A percentile compares a stretch with the other conserved stretches of the same genome.
Conservation (phyloP, 2,113 vertebrate species). For the Oreochromis spilurus region DNA sequence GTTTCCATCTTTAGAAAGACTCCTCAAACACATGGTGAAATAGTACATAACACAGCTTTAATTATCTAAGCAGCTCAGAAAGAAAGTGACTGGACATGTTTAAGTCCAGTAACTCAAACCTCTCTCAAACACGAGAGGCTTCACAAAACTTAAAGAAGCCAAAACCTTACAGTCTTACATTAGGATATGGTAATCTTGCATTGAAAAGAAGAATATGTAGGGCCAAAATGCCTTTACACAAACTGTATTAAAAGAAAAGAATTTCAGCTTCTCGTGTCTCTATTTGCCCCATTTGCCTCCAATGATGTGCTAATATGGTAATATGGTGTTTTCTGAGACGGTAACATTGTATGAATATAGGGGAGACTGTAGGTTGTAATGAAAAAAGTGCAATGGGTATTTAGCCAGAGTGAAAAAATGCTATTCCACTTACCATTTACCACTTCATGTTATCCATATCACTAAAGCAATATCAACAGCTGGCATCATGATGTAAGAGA, state of each 20-base stretch:
- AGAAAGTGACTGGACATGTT: background rate
- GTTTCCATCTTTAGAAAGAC: background rate
- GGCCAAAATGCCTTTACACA: background rate
- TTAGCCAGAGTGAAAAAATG: background rate
- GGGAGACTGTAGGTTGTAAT: background rate
- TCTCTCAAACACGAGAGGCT: background rate
- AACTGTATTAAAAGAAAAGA: background rate
- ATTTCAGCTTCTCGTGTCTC: background rate
- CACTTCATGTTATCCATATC: background rate
- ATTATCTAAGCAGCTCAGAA: background rate
- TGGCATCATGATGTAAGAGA: background rate
- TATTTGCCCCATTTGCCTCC: background rate
- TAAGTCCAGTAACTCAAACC: background rate
- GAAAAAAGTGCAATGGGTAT: background rate
- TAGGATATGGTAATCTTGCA: background rate
- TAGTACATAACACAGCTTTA: background rate
- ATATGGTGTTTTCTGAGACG: background rate
- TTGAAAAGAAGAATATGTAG: background rate
- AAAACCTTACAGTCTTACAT: background rate
- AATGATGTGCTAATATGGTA: background rate
- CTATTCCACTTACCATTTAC: background rate
- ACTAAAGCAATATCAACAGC: background rate
- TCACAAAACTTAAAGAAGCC: background rate
- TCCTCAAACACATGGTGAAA: background rate
- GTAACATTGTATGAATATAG: background rate